phyloP scores from a whole-genome alignment of 2,797 vertebrate genomes.

The Schizopygopsis pylzovi region DNA sequence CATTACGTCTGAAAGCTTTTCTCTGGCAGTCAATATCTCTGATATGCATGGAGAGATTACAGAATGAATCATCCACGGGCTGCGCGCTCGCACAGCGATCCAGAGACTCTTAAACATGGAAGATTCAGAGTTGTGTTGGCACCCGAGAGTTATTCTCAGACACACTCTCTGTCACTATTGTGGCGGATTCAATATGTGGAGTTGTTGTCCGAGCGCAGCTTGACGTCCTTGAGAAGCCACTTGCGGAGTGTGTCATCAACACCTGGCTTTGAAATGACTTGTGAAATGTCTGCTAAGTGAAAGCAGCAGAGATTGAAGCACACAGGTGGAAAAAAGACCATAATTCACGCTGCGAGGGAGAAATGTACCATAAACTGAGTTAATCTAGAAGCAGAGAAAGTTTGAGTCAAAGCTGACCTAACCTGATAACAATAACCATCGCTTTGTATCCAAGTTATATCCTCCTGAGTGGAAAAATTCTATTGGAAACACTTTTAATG shows the following conservation, averaged over 20 bases:
- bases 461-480: slow-evolving; percentile 45
- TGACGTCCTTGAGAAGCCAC: neutral
- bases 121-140: slow-evolving; percentile 15
- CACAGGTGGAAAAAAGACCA: neutral
- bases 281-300: slow-evolving; percentile 34
- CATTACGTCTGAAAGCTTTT: slow-evolving; percentile 59
- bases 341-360: neutral
- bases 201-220: slow-evolving; percentile 18
- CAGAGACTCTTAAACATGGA: slow-evolving; percentile 45
- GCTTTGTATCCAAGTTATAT: slow-evolving; percentile 31
- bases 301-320: neutral
- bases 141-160: slow-evolving; percentile 2
- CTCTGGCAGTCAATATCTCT: slow-evolving; percentile 56
- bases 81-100: slow-evolving; percentile 29
- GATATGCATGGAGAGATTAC: slow-evolving; percentile 57
- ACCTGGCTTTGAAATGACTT: slow-evolving; percentile 32
- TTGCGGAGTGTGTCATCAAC: slow-evolving; percentile 22
- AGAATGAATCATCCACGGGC: slow-evolving; percentile 53
- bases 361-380: neutral
- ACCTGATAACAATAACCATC: slow-evolving; percentile 42
- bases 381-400: slow-evolving; percentile 19
- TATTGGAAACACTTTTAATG: slow-evolving; percentile 44
- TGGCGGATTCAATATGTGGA: slow-evolving; percentile 30
- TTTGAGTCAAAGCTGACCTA: slow-evolving; percentile 46
- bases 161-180: slow-evolving; percentile 38